Base-by-base conservation (phyloP, 64 coral and sea anemone species). In the Montipora cactus region DNA sequence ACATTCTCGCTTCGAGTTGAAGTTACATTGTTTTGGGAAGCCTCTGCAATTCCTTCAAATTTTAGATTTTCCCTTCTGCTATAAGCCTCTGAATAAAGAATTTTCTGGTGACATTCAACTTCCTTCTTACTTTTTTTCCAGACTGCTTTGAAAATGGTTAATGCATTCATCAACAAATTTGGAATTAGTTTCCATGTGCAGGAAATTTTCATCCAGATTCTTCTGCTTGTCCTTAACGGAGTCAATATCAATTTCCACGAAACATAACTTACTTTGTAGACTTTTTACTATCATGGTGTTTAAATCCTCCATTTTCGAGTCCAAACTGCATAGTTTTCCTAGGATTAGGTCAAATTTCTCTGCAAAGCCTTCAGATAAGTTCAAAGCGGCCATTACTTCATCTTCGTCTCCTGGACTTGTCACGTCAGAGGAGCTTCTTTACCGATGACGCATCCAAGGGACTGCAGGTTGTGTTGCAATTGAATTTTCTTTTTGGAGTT, bases 31-130 rank as follows among this genome's bases (percentile, higher is more conserved):
- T 8, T 12, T 46, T 77, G 75, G 75, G 37, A 77, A 46, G 28
- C 75, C 47, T 77, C 45, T 77, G 75, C 75, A 77, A 77, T 77
- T 49, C 45, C 75, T 67, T 77, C 75, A 4, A 77, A 77, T 76
- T 76, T 76, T 12, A 76, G 37, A 13, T 77, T 49, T 77, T 77
- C 28, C 13, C 37, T 77, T 77, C 45, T 3, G 45, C 44, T 77
- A 16, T 77, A 77, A 14, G 75, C 37, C 75, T 77, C 75, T 77
- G 47, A 77, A 47, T 77, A 77, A 47, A 77, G 75, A 46, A 77
- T 77, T 77, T 77, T 77, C 12, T 77, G 10, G 4, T 47, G 75
- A 77, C 75, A 77, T 77, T 77, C 75, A 77, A 47, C 37, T 48
- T 77, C 75, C 2, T 16, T 5, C 75, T 77, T 77, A 37, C 37